Evolutionary conservation across 2,113 vertebrate genomes (phyloP).

Genomic region (Crotalus tigris): DNA sequence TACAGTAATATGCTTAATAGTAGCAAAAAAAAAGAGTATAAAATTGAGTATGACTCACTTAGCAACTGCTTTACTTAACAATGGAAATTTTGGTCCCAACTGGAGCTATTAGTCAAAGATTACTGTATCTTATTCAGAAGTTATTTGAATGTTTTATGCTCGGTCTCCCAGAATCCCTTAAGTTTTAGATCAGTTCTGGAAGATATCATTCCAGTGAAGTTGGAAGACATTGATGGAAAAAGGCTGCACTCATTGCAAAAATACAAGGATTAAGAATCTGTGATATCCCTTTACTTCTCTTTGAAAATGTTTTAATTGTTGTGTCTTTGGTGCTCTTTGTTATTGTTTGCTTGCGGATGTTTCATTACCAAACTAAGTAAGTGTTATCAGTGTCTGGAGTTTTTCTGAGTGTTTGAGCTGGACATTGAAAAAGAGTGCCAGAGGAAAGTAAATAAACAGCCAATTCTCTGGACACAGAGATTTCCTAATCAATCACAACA

Average conservation of each 20-base stretch:
- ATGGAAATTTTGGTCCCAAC: too few species aligned
- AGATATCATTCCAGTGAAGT: not conserved
- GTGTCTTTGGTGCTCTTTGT: not conserved
- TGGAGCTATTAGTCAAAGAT: not conserved
- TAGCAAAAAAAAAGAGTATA: too few species aligned
- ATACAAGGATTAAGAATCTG: not conserved
- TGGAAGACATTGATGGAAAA: not conserved
- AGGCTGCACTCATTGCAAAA: not conserved
- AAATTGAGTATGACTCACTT: too few species aligned
- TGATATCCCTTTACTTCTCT: not conserved
- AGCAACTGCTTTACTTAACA: too few species aligned
- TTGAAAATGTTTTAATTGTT: not conserved
- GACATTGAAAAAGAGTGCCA: not conserved
- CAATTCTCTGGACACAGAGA: not conserved
- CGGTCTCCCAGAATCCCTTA: not conserved
- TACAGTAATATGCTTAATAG: too few species aligned
- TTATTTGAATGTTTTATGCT: not conserved
- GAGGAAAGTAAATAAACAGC: not conserved
- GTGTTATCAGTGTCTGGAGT: not conserved
- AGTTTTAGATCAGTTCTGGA: not conserved
- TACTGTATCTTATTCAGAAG: not conserved
- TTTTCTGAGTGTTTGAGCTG: not conserved
- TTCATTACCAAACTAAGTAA: not conserved
- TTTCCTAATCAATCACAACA: not conserved
- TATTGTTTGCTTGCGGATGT: not conserved